Base-by-base conservation (phyloP, 2,797 vertebrate species). In the Netta rufina region DNA sequence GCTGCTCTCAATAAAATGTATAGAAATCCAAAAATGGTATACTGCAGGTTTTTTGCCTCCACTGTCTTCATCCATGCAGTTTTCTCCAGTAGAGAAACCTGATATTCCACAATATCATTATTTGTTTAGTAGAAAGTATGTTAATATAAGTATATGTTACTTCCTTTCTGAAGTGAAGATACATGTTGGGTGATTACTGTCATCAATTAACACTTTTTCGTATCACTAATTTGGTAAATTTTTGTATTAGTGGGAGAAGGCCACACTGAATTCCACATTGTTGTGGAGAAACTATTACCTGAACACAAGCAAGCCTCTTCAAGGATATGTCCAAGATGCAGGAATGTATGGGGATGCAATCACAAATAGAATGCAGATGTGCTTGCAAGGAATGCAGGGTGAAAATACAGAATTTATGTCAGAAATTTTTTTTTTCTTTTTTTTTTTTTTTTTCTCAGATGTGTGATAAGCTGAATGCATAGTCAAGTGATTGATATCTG, bases 181-280 rank as follows among this genome's bases (percentile, higher is more conserved):
- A 49, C 47, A 36, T 4, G 2, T 0, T 54, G 6, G 4, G 13
- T 4, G 0, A 3, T 24, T 56, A 12, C 8, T 39, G 25, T 38
- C 11, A 21, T 65, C 62, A 84, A 39, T 10, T 3, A 49, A 69
- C 6, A 8, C 3, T 36, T 74, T 57, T 89, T n/a, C 28, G 7
- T 28, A 21, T 13, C 27, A 58, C 21, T 84, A 75, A 56, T 57
- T 21, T 33, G 8, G 3, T 8, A 15, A 21, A 41, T 25, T 15
- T 15, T 54, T 83, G 41, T 71, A 83, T 92, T 30, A 56, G 27
- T 21, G 12, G 15, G 38, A 85, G 9, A 70, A 88, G 15, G 36
- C 1, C 41, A 58, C 0, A 0, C 2, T 62, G 20, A 56, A 84
- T 81, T 87, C 17, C 4, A n/a, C 4, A 39, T 9, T 27, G n/a